These are phyloP conservation scores for Graptemys geographica DNA, from an alignment of 2,797 vertebrate genomes.

Conservation along the genomic window DNA sequence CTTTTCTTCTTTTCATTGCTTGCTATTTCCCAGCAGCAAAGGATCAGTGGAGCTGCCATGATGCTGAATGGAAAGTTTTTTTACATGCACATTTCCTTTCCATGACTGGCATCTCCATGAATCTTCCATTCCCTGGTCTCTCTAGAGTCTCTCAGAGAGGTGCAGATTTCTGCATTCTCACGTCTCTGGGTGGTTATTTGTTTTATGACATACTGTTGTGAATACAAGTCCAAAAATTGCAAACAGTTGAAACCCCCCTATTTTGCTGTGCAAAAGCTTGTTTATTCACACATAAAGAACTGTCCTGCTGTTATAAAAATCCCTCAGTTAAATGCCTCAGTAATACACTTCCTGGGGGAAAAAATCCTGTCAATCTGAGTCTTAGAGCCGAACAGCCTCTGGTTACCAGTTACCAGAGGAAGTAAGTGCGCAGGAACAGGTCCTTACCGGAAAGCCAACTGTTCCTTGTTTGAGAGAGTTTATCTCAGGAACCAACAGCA, in stretches of 20 bases:
- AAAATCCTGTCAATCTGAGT: slow-evolving; percentile 33
- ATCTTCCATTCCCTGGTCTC: background rate
- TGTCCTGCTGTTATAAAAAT: slow-evolving; percentile 50
- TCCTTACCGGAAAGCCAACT: background rate
- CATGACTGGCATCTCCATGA: background rate
- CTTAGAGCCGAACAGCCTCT: background rate
- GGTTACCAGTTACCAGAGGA: slow-evolving; percentile 23
- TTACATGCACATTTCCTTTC: background rate
- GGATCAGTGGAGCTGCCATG: background rate
- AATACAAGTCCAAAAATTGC: background rate
- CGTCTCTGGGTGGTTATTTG: background rate
- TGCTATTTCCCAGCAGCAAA: background rate
- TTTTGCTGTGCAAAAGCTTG: slow-evolving; percentile 37
- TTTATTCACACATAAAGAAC: slow-evolving; percentile 49
- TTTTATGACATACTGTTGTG: background rate
- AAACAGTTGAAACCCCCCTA: background rate
- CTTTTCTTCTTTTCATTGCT: background rate
- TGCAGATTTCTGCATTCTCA: background rate
- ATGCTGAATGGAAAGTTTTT: background rate
- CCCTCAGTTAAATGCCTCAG: slow-evolving; percentile 37
- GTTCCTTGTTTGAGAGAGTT: background rate
- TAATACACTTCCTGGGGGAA: slow-evolving; percentile 26
- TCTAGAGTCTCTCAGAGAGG: background rate
- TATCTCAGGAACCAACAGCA: background rate
- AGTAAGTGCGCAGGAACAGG: background rate